phyloP scores from a whole-genome alignment of 2,888 invertebrate species.

The Nymphalis c-album region DNA sequence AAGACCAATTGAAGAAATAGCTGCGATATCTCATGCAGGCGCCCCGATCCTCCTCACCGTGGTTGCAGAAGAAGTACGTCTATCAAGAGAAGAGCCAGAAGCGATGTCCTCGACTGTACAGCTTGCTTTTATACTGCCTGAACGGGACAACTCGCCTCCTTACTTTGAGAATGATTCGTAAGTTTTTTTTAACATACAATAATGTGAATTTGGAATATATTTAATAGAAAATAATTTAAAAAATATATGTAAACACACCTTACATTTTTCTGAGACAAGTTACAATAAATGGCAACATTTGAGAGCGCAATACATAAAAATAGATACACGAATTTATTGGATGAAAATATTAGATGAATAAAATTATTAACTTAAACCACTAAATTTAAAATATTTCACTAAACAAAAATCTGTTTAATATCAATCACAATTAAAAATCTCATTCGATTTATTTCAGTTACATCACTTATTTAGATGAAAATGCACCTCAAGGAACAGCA shows the following conservation, averaged over 20 bases:
- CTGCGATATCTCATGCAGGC: slow-evolving; percentile 90
- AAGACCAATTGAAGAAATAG: slow-evolving; percentile 88
- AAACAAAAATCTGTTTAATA: background rate
- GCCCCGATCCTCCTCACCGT: slow-evolving; percentile 92
- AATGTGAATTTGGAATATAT: too few relatives aligned
- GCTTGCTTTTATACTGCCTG: slow-evolving; percentile 90
- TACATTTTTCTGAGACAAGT: too few relatives aligned
- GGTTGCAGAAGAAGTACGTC: slow-evolving; percentile 91
- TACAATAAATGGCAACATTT: too few relatives aligned
- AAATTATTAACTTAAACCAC: too few relatives aligned
- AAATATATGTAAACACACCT: too few relatives aligned
- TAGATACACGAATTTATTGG: too few relatives aligned
- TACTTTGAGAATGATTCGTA: slow-evolving; percentile 90
- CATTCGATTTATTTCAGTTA: slow-evolving; percentile 81
- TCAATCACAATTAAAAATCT: background rate
- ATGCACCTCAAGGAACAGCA: slow-evolving; percentile 89
- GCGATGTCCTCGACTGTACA: slow-evolving; percentile 91
- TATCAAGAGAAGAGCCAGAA: slow-evolving; percentile 86
- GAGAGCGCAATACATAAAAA: too few relatives aligned
- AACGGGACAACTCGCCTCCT: slow-evolving; percentile 88
- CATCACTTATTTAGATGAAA: slow-evolving; percentile 88
- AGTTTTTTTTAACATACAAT: slow-evolving; percentile 51
- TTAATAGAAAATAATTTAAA: too few relatives aligned
- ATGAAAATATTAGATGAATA: too few relatives aligned
- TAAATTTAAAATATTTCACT: too few relatives aligned